Evolutionary conservation across 2,113 vertebrate species (phyloP).

Genomic region (Recurvirostra avosetta): DNA sequence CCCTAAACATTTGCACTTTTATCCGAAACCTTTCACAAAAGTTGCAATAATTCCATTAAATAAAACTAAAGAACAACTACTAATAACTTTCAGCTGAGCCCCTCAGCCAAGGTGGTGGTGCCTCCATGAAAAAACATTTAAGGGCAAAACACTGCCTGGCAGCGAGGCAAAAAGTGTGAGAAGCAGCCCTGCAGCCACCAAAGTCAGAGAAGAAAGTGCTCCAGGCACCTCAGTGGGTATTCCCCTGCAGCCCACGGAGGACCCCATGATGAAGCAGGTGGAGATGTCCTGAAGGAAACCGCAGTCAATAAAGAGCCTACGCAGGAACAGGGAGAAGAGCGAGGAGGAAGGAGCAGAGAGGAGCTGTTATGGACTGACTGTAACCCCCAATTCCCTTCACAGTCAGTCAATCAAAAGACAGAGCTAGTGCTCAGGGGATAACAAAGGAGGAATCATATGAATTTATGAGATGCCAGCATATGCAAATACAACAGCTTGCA

Average conservation of each 20-base stretch:
- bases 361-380: not conserved
- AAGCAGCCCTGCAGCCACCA: not conserved
- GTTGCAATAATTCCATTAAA: not conserved
- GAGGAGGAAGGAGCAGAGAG: not conserved
- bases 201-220: not conserved
- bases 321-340: not conserved
- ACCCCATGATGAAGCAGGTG: not conserved
- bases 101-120: too few species aligned
- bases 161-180: not conserved
- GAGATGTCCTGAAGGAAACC: not conserved
- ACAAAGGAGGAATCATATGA: not conserved
- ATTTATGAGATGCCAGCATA: not conserved
- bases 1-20: not conserved
- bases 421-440: not conserved
- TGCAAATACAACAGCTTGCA: not conserved
- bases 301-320: not conserved
- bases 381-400: not conserved
- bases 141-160: not conserved
- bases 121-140: not conserved
- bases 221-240: not conserved
- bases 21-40: not conserved
- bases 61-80: not conserved
- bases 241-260: not conserved
- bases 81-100: not conserved
- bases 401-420: not conserved